Evolutionary conservation across 2,113 vertebrate genomes (phyloP).

Genomic region (Rhegmatorhina hoffmannsi): DNA sequence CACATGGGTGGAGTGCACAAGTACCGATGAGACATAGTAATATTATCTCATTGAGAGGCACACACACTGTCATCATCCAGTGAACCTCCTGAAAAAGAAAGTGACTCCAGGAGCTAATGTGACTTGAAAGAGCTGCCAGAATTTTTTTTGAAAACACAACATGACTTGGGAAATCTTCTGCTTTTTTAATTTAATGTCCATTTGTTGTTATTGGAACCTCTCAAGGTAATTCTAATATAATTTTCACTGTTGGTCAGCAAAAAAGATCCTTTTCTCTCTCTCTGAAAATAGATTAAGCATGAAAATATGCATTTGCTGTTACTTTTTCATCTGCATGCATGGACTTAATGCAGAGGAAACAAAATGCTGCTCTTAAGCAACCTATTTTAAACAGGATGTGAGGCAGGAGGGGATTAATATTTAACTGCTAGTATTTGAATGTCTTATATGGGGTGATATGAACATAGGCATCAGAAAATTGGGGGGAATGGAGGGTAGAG

Average conservation of each 20-base stretch:
- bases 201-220: neutral
- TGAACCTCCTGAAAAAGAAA: neutral
- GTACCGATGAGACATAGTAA: neutral
- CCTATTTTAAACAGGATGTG: neutral
- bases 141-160: neutral
- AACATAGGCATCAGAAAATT: neutral
- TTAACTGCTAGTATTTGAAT: neutral
- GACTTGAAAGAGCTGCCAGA: accelerated
- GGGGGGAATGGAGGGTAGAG: no score
- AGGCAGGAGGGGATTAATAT: neutral
- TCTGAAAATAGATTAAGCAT: neutral
- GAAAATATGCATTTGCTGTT: neutral
- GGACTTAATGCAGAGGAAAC: neutral
- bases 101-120: neutral
- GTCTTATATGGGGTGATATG: neutral
- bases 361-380: neutral
- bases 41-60: neutral
- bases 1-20: neutral
- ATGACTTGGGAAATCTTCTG: neutral
- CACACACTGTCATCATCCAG: accelerated
- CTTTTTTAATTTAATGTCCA: neutral
- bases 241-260: neutral
- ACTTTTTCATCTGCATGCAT: neutral
- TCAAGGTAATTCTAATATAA: neutral
- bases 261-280: neutral